Base-by-base conservation (phyloP, 2,797 vertebrate species). In the Cheirogaleus major region DNA sequence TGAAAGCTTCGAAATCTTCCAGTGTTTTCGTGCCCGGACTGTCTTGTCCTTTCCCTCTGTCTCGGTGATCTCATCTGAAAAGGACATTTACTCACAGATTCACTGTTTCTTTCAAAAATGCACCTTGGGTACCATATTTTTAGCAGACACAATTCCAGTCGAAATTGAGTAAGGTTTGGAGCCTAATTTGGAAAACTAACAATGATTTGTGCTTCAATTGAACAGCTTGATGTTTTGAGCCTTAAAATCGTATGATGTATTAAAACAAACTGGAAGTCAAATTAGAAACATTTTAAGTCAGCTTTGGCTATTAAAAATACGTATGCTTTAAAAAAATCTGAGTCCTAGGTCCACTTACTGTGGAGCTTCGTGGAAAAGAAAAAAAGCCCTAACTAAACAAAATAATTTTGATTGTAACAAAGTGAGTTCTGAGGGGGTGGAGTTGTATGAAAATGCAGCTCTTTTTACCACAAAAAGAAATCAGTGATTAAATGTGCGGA, bases 401-500 rank as follows among this genome's bases (percentile, higher is more conserved):
- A 72, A 32, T 32, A 23, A 13, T 45, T n/a, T 52, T 32, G 38
- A 52, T 1, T 43, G 35, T 30, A 35, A 61, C 43, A 0, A 13
- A 35, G 48, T 55, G 43, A n/a, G 18, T 59, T 55, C 23, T 23
- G 22, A 1, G 1, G 20, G 20, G 17, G 1, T 14, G 25, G 35
- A 32, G 17, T 27, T 41, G 35, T 43, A 22, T 10, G 9, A 7
- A 15, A 41, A 12, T 1, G 1, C 13, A 41, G 61, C 27, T 45
- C 23, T 38, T 48, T 25, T 1, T 8, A 1, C 7, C 32, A 0
- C 4, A 4, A n/a, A 13, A n/a, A 13, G 52, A 57, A 38, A 32
- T n/a, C 14, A 2, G 1, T 4, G 41, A 45, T 2, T 9, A 30
- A 7, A 7, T 0, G 2, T 11, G n/a, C 4, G 0, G 38, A 35